These are phyloP conservation scores for Macroramphosus scolopax DNA, from an alignment of 2,797 vertebrate species.

Conservation along the genomic window DNA sequence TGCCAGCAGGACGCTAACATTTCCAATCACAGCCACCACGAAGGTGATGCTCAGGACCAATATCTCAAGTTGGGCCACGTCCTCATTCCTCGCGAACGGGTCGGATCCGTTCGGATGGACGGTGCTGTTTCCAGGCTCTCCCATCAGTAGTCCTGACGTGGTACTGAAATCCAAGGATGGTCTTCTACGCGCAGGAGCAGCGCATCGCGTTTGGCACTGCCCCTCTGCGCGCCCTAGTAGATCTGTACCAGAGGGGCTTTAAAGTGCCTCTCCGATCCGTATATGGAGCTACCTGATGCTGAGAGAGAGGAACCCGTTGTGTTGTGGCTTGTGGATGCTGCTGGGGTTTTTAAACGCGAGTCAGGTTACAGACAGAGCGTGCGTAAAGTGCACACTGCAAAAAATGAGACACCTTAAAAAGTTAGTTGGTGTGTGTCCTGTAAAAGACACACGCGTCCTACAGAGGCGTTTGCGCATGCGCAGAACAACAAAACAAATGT, in stretches of 20 bases:
- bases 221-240: constrained; percentile 50
- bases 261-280: constrained; percentile 37
- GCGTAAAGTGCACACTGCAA: constrained; percentile 56
- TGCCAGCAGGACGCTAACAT: constrained; percentile 87
- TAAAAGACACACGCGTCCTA: not conserved
- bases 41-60: constrained; percentile 89
- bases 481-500: no score
- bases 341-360: constrained; percentile 59
- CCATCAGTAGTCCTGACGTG: constrained; percentile 41
- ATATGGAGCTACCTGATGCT: constrained; percentile 48
- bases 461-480: no score
- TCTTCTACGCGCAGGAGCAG: constrained; percentile 49
- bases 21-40: constrained; percentile 89
- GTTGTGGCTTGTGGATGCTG: constrained; percentile 36
- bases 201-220: constrained; percentile 65
- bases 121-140: constrained; percentile 46
- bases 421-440: not conserved
- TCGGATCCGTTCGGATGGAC: constrained; percentile 66
- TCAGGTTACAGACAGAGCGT: constrained; percentile 54
- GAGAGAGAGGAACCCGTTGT: constrained; percentile 4
- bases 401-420: constrained; percentile 7
- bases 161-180: constrained; percentile 31
- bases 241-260: constrained; percentile 42
- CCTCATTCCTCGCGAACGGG: constrained; percentile 81
- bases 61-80: constrained; percentile 92